Conservation (phyloP, 2,888 invertebrate genomes). For the Orchesella flavescens region DNA sequence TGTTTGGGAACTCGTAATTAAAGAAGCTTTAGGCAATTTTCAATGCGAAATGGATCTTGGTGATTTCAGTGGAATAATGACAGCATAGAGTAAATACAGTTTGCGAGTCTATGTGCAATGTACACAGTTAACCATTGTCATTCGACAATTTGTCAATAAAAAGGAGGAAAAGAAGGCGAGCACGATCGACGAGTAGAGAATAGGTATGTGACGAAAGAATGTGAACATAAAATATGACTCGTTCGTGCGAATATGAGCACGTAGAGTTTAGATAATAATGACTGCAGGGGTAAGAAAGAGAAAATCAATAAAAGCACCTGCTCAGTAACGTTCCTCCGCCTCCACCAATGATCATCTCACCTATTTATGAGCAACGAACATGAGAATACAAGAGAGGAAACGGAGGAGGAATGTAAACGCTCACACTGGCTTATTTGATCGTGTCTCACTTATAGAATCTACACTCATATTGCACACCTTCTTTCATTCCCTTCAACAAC, state of each 20-base stretch:
- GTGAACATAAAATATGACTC: conserved; percentile 38
- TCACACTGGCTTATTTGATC: neutral
- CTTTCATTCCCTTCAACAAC: neutral
- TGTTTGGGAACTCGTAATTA: too few relatives aligned
- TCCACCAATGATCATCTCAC: conserved; percentile 62
- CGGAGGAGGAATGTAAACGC: neutral
- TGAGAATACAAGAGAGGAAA: conserved; percentile 11
- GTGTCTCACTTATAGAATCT: too few relatives aligned
- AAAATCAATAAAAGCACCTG: conserved; percentile 66
- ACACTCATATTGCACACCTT: conserved; percentile 62
- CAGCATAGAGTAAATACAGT: too few relatives aligned
- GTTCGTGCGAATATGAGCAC: conserved; percentile 64
- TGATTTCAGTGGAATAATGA: too few relatives aligned
- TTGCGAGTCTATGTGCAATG: too few relatives aligned
- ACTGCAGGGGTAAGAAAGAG: conserved; percentile 57
- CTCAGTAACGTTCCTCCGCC: conserved; percentile 64
- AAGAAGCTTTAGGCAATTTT: too few relatives aligned
- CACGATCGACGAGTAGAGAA: neutral
- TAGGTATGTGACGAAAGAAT: neutral
- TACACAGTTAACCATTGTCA: too few relatives aligned
- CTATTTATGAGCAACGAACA: conserved; percentile 41
- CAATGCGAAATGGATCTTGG: too few relatives aligned
- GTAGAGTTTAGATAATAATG: conserved; percentile 55
- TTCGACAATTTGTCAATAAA: neutral
- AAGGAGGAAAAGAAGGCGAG: neutral